These are phyloP conservation scores for Hymenopus coronatus DNA, from an alignment of 2,888 invertebrate species.

Conservation along the genomic window DNA sequence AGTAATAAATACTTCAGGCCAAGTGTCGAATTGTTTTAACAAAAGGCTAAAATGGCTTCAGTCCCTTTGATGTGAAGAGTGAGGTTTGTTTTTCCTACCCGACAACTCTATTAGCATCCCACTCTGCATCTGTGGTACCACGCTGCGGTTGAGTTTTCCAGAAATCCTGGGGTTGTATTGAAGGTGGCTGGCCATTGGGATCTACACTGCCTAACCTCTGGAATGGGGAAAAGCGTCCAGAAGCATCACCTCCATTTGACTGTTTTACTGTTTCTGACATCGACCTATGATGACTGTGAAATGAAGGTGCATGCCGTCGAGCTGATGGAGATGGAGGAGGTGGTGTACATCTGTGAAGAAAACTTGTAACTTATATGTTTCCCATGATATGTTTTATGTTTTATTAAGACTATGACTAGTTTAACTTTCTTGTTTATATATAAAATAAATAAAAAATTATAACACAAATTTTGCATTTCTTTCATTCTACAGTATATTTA, in stretches of 20 bases:
- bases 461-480: too few species aligned
- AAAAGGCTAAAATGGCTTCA: neutral
- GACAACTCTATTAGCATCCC: slow-evolving; percentile 37
- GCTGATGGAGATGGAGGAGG: slow-evolving; percentile 39
- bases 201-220: slow-evolving; percentile 12
- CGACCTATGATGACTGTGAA: slow-evolving; percentile 35
- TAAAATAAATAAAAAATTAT: too few species aligned
- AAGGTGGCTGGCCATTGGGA: neutral
- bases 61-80: neutral
- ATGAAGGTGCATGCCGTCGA: slow-evolving; percentile 40
- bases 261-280: slow-evolving; percentile 30
- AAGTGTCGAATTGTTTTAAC: neutral
- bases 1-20: neutral
- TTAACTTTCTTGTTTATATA: too few species aligned
- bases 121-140: slow-evolving; percentile 28
- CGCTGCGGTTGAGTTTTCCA: slow-evolving; percentile 25
- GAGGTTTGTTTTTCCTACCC: slow-evolving; percentile 32
- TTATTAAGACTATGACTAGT: neutral
- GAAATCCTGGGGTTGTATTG: slow-evolving; percentile 21
- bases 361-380: neutral
- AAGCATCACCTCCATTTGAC: slow-evolving; percentile 17
- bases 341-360: slow-evolving; percentile 36
- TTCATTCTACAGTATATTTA: too few species aligned
- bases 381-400: neutral
- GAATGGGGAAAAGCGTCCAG: slow-evolving; percentile 6